phyloP scores from a whole-genome alignment of 2,888 invertebrate species.

The Platynereis dumerilii region DNA sequence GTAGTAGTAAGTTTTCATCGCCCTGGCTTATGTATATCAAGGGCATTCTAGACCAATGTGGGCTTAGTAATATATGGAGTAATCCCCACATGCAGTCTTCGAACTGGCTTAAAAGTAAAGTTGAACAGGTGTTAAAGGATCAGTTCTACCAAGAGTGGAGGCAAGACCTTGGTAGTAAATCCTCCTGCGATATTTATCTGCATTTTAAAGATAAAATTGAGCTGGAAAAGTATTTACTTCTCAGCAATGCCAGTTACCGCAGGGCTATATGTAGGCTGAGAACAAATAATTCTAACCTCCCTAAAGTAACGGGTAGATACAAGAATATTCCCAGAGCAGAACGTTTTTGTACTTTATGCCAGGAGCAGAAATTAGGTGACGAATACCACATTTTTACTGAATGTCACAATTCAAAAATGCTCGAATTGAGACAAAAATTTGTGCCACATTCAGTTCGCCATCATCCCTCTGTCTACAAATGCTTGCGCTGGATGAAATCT shows the following conservation, averaged over 20 bases:
- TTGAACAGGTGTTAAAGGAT: not conserved
- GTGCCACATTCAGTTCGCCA: too few relatives aligned
- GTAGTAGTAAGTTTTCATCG: not conserved
- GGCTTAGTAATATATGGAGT: not conserved
- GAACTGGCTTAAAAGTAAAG: not conserved
- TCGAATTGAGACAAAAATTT: not conserved
- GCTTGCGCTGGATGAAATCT: too few relatives aligned
- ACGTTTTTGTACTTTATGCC: too few relatives aligned
- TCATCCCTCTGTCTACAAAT: too few relatives aligned
- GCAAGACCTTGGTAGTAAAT: not conserved
- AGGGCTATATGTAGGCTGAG: not conserved
- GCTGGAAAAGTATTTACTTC: not conserved
- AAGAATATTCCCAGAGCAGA: too few relatives aligned
- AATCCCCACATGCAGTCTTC: not conserved
- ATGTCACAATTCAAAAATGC: not conserved
- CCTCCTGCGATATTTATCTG: not conserved
- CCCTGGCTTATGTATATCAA: not conserved
- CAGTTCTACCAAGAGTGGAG: not conserved
- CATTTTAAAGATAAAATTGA: not conserved
- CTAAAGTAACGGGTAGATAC: not conserved
- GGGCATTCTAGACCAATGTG: not conserved
- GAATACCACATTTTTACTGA: not conserved
- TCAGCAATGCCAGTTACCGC: not conserved
- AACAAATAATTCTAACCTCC: not conserved
- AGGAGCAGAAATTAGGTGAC: not conserved